A percentile compares a stretch with the other conserved stretches of the same genome.
Evolutionary conservation across 23 tunicate genomes (phyloP).

Genomic region (Phallusia fumigata): DNA sequence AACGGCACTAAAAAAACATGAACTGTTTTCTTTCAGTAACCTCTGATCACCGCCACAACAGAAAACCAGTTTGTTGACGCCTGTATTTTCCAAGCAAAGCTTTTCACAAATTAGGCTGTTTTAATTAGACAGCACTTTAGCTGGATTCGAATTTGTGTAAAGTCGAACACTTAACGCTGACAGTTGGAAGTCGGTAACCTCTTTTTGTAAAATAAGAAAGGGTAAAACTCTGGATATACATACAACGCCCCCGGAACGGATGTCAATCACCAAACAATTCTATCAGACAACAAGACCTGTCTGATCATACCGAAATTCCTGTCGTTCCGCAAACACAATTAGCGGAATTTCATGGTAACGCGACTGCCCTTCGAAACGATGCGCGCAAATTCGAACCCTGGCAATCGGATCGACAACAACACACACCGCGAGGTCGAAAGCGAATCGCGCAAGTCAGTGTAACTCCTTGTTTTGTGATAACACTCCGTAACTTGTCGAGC

Average conservation of each 20-base stretch:
- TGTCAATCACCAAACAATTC: too few species aligned
- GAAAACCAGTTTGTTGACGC: too few species aligned
- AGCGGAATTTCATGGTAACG: background rate
- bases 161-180: too few species aligned
- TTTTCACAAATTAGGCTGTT: too few species aligned
- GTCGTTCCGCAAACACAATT: constrained; percentile 2
- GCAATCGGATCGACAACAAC: background rate
- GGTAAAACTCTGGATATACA: too few species aligned
- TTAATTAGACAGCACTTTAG: too few species aligned
- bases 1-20: background rate
- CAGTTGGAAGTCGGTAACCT: too few species aligned
- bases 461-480: background rate
- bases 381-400: background rate
- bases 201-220: too few species aligned
- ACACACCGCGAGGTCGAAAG: background rate
- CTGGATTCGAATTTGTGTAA: too few species aligned
- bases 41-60: too few species aligned
- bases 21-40: background rate
- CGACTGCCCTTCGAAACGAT: constrained; percentile 3
- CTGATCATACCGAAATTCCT: background rate
- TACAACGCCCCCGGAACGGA: too few species aligned
- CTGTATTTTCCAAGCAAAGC: too few species aligned
- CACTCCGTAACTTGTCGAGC: constrained; percentile 10
- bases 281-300: background rate
- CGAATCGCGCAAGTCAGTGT: background rate